Evolutionary conservation across 2,797 vertebrate species (phyloP).

Genomic region (Muraenolepis orangiensis): DNA sequence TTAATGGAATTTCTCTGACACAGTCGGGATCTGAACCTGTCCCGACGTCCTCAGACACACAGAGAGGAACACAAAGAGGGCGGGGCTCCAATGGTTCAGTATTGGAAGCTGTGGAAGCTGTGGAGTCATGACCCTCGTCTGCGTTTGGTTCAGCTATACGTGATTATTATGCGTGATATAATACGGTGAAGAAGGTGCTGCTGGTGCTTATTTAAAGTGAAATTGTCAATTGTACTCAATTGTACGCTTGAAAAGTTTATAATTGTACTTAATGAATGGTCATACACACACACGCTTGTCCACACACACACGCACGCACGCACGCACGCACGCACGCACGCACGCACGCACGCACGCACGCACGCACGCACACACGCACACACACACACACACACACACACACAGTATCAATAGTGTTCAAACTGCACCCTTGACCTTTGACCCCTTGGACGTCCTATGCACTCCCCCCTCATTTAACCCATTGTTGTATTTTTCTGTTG

Average conservation of each 20-base stretch:
- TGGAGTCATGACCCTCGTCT: not conserved
- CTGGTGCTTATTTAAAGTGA: too few species aligned
- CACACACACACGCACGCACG: slow-evolving; percentile 20
- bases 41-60: not conserved
- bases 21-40: not conserved
- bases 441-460: slow-evolving; percentile 28
- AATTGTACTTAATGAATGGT: not conserved
- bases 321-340: slow-evolving; percentile 16
- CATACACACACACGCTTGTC: slow-evolving; percentile 25
- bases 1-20: not conserved
- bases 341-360: slow-evolving; percentile 25
- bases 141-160: not conserved
- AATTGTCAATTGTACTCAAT: too few species aligned
- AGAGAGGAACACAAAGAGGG: not conserved
- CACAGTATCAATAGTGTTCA: not conserved
- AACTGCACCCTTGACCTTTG: slow-evolving; percentile 28
- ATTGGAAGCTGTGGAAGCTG: not conserved
- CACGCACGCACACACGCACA: slow-evolving; percentile 11
- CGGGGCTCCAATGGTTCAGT: not conserved
- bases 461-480: slow-evolving; percentile 6
- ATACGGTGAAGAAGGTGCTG: not conserved
- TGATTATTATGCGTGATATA: too few species aligned
- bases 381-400: slow-evolving; percentile 24
- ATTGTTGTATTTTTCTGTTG: slow-evolving; percentile 17
- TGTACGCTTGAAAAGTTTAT: too few species aligned